Evolutionary conservation across 2,888 invertebrate genomes (phyloP), one percentile per base, ranked within the genome.

Genomic region (Apotomis turbidana): DNA sequence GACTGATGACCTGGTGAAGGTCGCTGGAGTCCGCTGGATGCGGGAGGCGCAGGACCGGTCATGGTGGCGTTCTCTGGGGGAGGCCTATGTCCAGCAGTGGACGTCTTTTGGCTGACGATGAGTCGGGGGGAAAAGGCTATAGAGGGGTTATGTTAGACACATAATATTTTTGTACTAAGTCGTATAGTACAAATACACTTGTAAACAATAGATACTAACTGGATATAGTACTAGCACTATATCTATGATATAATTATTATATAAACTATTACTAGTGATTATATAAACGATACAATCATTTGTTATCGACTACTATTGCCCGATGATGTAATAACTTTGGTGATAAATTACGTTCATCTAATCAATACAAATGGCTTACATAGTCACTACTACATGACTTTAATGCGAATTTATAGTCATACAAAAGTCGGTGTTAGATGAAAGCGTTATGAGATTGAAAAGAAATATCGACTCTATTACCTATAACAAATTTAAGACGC

Each of bases 301-400:
- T 66, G n/a, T 64, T 41, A 64, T 38, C 51, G 27, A 66, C 27
- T 27, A 41, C 55, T 44, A 55, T 52, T n/a, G 15, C 64, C 38
- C 2, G 57, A 51, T 57, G 57, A 66, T 66, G 54, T 66, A 66
- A 66, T 66, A 66, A 66, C 15, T 57, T 3, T 9, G 57, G 12
- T 44, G 36, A 46, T 57, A 46, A 55, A 64, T 63, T 57, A 44
- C 54, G 66, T 44, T 27, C 55, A 57, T 27, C 66, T 36, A 46
- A 57, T 66, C 44, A 57, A 36, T 57, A 66, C 15, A 66, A 12
- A 27, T 66, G 55, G 10, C 44, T 9, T 27, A 55, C 52, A 52
- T 13, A 15, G 63, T 27, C 55, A 36, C 55, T 38, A 38, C 38
- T 58, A n/a, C 12, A 58, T 12, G 36, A 58, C 46, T 51, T 51